Evolutionary conservation across 2,888 invertebrate species (phyloP), one percentile per base, ranked within the genome.

Genomic region (Nymphalis c-album): DNA sequence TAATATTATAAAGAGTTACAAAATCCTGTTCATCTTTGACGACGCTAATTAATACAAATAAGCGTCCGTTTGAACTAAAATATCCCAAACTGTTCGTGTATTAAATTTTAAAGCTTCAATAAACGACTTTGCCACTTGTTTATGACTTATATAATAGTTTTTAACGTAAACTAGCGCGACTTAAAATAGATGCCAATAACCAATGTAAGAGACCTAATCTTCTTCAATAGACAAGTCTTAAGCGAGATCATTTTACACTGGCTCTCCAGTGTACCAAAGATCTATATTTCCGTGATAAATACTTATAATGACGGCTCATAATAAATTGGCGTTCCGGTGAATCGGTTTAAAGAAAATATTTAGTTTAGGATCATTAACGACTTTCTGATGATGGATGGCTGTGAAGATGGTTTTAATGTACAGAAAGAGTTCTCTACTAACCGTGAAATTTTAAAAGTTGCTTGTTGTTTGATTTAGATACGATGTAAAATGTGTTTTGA

Each of bases 41-140:
- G 78, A 72, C 74, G 77, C 80, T 88, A 88, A 91, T 89, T 87
- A 89, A 86, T 85, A 90, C 86, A 86, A 88, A 89, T 88, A 81
- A 80, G 84, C 79, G 76, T 82, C 80, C 82, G 81, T 77, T 79
- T 70, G 69, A 73, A 78, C 77, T 20, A 73, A 78, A 82, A 80
- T 84, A 80, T 77, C 83, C 76, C 77, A 81, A 85, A 82, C 78
- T 77, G 81, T 79, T 81, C 78, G 73, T 75, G 79, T 81, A 80
- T 87, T 77, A 85, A 85, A 84, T 82, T 87, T 87, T 84, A 87
- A 79, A 81, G 79, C 78, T 74, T 75, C 81, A 80, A 85, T 89
- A 86, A 88, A 85, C 81, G 84, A 82, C 75, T 79, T 70, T 78
- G 85, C 76, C 84, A 83, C 78, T 84, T 83, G 80, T 90, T 89